Evolutionary conservation across 2,113 vertebrate species (phyloP), one percentile per base, ranked within the genome.

Genomic region (Trinectes maculatus): DNA sequence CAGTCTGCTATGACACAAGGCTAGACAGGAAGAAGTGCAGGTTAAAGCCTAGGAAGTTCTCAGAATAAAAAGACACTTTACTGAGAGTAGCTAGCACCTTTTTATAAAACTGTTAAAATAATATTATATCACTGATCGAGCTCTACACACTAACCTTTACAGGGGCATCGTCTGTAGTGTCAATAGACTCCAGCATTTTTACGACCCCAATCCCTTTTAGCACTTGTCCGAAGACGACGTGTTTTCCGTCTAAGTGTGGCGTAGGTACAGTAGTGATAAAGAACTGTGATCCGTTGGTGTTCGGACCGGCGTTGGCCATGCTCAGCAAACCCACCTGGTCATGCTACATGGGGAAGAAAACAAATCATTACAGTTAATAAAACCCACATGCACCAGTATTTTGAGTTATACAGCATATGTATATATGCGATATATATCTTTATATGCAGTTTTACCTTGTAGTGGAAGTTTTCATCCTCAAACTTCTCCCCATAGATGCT

Each of bases 401-500:
- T n/a, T n/a, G n/a, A n/a, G n/a, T n/a, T n/a, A n/a, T n/a, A n/a
- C n/a, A n/a, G n/a, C n/a, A n/a, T n/a, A n/a, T n/a, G n/a, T n/a
- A n/a, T n/a, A n/a, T n/a, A n/a, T n/a, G n/a, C n/a, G n/a, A n/a
- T n/a, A n/a, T n/a, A n/a, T n/a, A n/a, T n/a, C n/a, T n/a, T n/a
- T n/a, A 42, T 31, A 3, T 4, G 21, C 15, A 7, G 13, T 64
- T 80, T 81, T 92, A 99, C 97, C 94, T 95, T 94, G 66, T 98
- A 99, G 87, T 98, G 84, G 47, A 99, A 99, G 91, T 97, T 98
- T 91, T 99, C 97, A 79, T 98, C 97, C 89, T 98, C 97, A 91
- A 99, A 99, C 91, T 98, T 99, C 86, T 96, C 97, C 74, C 97
- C 97, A 18, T 99, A 99, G 88, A 99, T 98, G 86, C 98, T 98